A percentile compares a stretch with the other conserved stretches of the same genome.
Evolutionary conservation across 37 sponge, comb jelly and placozoan species (phyloP).

Genomic region (Oopsacas minuta): DNA sequence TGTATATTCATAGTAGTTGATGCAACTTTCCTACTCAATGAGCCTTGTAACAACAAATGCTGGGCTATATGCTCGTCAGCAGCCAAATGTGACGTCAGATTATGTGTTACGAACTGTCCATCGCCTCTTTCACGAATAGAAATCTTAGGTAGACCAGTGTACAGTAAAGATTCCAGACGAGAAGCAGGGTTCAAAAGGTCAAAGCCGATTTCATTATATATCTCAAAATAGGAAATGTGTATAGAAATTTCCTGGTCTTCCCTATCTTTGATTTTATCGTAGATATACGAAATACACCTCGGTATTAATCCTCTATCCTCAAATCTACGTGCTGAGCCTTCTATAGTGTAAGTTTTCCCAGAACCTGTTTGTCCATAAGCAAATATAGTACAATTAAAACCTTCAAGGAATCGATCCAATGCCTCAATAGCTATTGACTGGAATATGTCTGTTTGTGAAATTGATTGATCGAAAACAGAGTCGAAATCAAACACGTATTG

Average conservation of each 20-base stretch:
- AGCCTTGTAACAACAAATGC: conserved; percentile 71
- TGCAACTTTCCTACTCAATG: conserved; percentile 60
- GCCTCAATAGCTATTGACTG: conserved; percentile 32
- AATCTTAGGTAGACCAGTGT: conserved; percentile 55
- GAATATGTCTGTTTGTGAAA: conserved; percentile 54
- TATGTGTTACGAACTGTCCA: conserved; percentile 33
- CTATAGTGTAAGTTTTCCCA: conserved; percentile 55
- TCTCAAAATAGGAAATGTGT: conserved; percentile 74
- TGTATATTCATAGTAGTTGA: conserved; percentile 77
- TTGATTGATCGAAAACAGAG: conserved; percentile 35
- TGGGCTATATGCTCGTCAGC: conserved; percentile 66
- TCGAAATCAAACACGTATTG: conserved; percentile 41
- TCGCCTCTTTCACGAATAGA: conserved; percentile 26
- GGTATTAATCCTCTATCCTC: conserved; percentile 65
- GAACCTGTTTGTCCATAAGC: conserved; percentile 86
- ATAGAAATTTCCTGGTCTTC: conserved; percentile 37
- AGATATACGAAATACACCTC: conserved; percentile 38
- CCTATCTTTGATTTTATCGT: conserved; percentile 19
- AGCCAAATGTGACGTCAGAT: conserved; percentile 68
- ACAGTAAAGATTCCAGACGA: conserved; percentile 34
- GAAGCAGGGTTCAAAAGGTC: conserved; percentile 72
- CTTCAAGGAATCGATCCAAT: conserved; percentile 51
- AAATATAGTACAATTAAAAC: conserved; percentile 82
- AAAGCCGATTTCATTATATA: conserved; percentile 74
- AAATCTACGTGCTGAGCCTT: conserved; percentile 48